phyloP scores from a whole-genome alignment of 92 coral and sea anemone genomes.

The Epizoanthus illoricatus region DNA sequence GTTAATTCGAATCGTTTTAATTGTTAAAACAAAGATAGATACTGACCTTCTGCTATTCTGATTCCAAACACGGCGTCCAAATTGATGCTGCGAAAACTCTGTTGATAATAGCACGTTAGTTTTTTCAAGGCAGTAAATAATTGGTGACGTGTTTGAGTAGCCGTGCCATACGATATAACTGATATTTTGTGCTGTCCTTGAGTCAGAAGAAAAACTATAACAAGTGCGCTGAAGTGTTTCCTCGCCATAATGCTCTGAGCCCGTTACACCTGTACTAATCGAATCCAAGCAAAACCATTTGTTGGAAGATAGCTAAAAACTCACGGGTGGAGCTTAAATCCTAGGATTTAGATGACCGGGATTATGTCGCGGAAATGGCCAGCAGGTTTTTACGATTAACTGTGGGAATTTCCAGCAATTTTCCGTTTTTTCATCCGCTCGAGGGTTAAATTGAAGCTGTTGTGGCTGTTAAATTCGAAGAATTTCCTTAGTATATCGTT shows the following conservation, averaged over 20 bases:
- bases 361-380: neutral
- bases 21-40: neutral
- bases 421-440: neutral
- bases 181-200: neutral
- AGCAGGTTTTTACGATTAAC: neutral
- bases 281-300: neutral
- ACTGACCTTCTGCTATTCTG: conserved; percentile 80
- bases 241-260: conserved; percentile 6
- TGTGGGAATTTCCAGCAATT: neutral
- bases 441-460: neutral
- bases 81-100: conserved; percentile 56
- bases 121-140: conserved; percentile 43
- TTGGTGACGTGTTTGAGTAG: neutral
- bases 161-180: neutral
- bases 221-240: conserved; percentile 1
- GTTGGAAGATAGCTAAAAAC: neutral
- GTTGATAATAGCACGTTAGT: conserved; percentile 52
- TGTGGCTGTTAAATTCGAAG: neutral
- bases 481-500: neutral
- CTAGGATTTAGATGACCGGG: neutral
- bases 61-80: conserved; percentile 74
- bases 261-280: neutral
- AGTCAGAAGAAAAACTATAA: neutral
- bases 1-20: neutral
- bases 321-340: neutral